Conservation (phyloP, 2,113 vertebrate species). For the Alligator mississippiensis region DNA sequence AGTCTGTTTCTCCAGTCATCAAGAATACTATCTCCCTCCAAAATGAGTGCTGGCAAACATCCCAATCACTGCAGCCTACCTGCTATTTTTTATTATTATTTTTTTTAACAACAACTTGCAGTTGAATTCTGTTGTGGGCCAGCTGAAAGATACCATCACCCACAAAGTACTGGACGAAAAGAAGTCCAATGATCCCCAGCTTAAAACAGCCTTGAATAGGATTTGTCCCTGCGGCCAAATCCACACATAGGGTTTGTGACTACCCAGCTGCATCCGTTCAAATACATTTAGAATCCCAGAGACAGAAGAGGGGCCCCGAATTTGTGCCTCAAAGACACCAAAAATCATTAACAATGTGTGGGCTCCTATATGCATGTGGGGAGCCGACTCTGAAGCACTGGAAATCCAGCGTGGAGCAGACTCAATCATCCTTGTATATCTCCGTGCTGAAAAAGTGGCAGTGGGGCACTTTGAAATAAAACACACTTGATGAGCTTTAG, state of each 20-base stretch:
- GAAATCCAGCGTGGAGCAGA: too few species aligned
- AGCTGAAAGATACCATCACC: not conserved
- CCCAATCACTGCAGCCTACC: not conserved
- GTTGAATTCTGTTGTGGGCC: not conserved
- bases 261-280: not conserved
- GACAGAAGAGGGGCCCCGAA: constrained; percentile 9
- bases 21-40: not conserved
- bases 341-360: not conserved
- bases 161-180: not conserved
- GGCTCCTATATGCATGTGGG: too few species aligned
- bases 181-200: not conserved
- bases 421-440: too few species aligned
- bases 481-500: too few species aligned
- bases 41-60: not conserved
- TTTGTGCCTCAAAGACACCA: not conserved
- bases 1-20: not conserved
- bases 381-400: too few species aligned
- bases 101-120: too few species aligned
- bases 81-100: not conserved
- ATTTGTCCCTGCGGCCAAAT: not conserved
- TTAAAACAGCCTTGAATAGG: too few species aligned
- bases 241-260: not conserved
- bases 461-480: too few species aligned
- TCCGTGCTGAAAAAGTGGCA: too few species aligned
- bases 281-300: not conserved